Evolutionary conservation across 2,113 vertebrate species (phyloP), one percentile per base, ranked within the genome.

Genomic region (Climacteris rufus): DNA sequence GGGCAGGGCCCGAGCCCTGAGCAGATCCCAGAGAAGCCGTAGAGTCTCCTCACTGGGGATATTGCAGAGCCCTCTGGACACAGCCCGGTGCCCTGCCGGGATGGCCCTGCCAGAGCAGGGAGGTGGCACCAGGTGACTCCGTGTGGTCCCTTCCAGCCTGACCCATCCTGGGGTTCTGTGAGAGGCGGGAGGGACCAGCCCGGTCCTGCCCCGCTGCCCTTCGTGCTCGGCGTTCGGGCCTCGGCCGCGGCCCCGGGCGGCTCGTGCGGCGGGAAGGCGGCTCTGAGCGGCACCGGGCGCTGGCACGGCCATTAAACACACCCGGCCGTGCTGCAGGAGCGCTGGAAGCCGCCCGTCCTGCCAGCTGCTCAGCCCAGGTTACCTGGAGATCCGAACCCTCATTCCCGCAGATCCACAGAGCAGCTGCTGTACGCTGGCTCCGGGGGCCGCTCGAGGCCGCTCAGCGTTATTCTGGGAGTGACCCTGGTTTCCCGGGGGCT

Each of bases 261-360:
- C n/a, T 49, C 5, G 17, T 7, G 31, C 37, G 40, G 70, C 31
- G 4, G 52, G 24, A 13, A 16, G 28, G 53, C 18, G n/a, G 31
- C 20, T 42, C 44, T 21, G 13, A 21, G 9, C 1, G 25, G 45
- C 53, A 2, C 31, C 37, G 53, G 66, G 7, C 18, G 4, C 15
- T 25, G 56, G 44, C 30, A 10, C n/a, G 42, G n/a, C 18, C 18
- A 7, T 19, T 1, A 4, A 6, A 1, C 18, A 1, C 15, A 1
- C 3, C 23, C 15, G 0, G 11, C 35, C 6, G 50, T 14, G 56
- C 40, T 22, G 31, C 54, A 9, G 56, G 6, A 4, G 37, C 31
- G 8, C 42, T 5, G 37, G 35, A 19, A 35, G 33, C n/a, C 12
- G 50, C 28, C 9, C 10, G 31, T 49, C 8, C 3, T 3, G 2